Conservation (phyloP, 2,888 invertebrate species). For the Rapana venosa region DNA sequence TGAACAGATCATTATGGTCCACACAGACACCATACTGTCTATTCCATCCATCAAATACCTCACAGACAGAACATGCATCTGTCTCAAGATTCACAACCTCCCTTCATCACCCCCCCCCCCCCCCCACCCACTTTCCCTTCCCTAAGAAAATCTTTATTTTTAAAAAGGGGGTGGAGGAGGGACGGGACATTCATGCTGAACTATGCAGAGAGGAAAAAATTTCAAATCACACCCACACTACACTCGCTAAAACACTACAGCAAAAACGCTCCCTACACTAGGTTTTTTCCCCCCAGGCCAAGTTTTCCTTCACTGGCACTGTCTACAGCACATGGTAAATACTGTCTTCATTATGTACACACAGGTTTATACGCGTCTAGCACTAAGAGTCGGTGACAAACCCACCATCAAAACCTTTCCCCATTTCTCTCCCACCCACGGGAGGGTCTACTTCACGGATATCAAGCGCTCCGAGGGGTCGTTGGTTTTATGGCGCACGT, state of each 20-base stretch:
- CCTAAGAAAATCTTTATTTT: neutral
- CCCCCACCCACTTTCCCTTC: neutral
- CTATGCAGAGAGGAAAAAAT: neutral
- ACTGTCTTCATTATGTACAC: too few relatives aligned
- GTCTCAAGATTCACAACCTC: neutral
- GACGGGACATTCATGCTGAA: neutral
- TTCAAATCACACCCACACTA: too few relatives aligned
- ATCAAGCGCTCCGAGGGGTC: slow-evolving; percentile 53
- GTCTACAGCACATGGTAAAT: too few relatives aligned
- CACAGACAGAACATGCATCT: neutral
- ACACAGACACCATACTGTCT: neutral
- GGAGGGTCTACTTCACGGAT: neutral
- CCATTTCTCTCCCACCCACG: neutral
- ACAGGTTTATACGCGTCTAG: too few relatives aligned
- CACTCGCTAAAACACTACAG: too few relatives aligned
- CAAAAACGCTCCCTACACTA: too few relatives aligned
- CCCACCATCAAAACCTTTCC: neutral
- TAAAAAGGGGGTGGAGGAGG: too few relatives aligned
- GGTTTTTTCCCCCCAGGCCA: too few relatives aligned
- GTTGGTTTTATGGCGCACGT: slow-evolving; percentile 53
- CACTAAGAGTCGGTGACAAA: neutral
- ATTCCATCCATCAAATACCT: neutral
- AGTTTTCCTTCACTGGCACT: too few relatives aligned
- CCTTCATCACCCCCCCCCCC: neutral
- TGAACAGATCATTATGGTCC: too few relatives aligned